Evolutionary conservation across 1,140 invertebrate species (phyloP), one percentile per base, ranked within the genome.

Genomic region (Cotesia typhae): DNA sequence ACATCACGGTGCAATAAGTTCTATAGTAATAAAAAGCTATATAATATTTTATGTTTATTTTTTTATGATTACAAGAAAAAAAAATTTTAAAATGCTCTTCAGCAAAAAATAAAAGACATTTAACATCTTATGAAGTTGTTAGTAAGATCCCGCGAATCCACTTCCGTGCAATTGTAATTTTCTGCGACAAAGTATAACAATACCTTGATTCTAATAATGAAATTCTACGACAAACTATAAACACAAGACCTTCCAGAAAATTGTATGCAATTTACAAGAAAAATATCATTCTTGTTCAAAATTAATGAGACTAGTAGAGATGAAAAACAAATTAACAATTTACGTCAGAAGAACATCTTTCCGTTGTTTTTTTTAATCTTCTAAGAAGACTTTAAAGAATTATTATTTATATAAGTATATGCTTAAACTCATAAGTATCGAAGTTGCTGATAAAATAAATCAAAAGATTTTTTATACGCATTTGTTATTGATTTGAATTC

Each of bases 1-100:
- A 61, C 28, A 35, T 10, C 59, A 61, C 28, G 20, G 20, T 61
- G 20, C 59, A 61, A 61, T 61, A 28, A 61, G 59, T 61, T 9
- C 9, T 35, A 28, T 9, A 35, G 59, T 61, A 28, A 61, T 61
- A 61, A 4, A 10, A 17, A 52, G 6, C 41, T 47, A 47, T 9
- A 47, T 10, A 47, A 47, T 47, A 9, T 47, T 9, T 47, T 47
- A 7, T 47, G 41, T 14, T 57, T 17, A 3, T 28, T 28, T 12
- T 9, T 61, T 20, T 0, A 35, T 28, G 7, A 4, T 9, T 6
- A 17, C 14, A 9, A 28, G 4, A 28, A 35, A 35, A 61, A 28
- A 28, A 28, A 28, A 2, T 28, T 28, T 28, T 4, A 10, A 36
- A 28, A 28, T 6, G 20, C 20, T 28, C 10, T 17, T 61, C 35